Evolutionary conservation across 2,888 invertebrate genomes (phyloP).

Genomic region (Ochlodes sylvanus): DNA sequence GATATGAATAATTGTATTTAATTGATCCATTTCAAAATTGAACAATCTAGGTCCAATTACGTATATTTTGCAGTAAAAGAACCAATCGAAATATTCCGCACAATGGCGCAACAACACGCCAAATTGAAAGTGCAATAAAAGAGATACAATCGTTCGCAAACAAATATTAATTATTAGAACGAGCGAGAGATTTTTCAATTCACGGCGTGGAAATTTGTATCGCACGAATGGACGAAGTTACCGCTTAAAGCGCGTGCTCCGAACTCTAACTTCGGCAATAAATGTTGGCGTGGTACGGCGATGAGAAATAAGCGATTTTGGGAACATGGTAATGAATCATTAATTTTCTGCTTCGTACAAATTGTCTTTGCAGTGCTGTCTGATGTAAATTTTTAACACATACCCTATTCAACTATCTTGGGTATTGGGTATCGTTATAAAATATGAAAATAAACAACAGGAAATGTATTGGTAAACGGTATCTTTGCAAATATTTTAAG

Average conservation of each 20-base stretch:
- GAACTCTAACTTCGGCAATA: slow-evolving; percentile 72
- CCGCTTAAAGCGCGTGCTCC: slow-evolving; percentile 55
- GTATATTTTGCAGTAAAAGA: background rate
- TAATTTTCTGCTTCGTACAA: background rate
- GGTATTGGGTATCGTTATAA: too few species aligned
- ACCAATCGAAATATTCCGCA: slow-evolving; percentile 14
- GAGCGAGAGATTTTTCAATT: slow-evolving; percentile 62
- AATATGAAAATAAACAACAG: too few species aligned
- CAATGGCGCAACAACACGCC: background rate
- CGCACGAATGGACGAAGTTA: slow-evolving; percentile 67
- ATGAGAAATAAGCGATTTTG: slow-evolving; percentile 16
- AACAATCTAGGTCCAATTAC: background rate
- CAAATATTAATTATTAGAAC: slow-evolving; percentile 42
- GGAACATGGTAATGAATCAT: background rate
- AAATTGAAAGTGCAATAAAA: slow-evolving; percentile 37
- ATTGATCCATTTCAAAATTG: background rate
- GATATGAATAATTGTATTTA: too few species aligned
- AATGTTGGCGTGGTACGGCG: slow-evolving; percentile 49
- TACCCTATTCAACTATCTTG: too few species aligned
- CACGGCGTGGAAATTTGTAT: slow-evolving; percentile 64
- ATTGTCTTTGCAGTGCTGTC: too few species aligned
- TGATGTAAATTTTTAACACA: too few species aligned
- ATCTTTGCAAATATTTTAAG: too few species aligned
- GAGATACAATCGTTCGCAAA: slow-evolving; percentile 34
- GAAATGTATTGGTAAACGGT: too few species aligned